phyloP scores from a whole-genome alignment of 2,113 vertebrate genomes.

The Oreochromis aureus region DNA sequence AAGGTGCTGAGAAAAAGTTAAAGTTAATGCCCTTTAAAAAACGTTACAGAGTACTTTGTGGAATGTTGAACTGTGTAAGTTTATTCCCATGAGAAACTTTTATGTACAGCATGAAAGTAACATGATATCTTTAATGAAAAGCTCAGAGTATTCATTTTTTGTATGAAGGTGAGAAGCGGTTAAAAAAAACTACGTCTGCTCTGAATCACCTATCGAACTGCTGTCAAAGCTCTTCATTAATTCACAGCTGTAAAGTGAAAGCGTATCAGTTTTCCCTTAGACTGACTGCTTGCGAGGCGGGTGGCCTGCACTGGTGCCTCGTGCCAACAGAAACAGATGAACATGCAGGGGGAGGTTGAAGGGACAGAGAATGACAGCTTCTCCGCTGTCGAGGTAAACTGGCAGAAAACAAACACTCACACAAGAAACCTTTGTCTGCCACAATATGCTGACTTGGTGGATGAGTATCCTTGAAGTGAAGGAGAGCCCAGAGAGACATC shows the following conservation, averaged over 20 bases:
- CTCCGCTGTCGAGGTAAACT: not conserved
- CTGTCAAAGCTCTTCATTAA: constrained; percentile 8
- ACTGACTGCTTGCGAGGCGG: not conserved
- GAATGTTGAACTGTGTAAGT: not conserved
- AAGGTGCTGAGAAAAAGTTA: not conserved
- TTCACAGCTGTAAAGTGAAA: not conserved
- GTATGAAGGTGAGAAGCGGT: not conserved
- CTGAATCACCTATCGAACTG: not conserved
- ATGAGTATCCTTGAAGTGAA: constrained; percentile 27
- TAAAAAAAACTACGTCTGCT: not conserved
- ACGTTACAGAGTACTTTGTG: not conserved
- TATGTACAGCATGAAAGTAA: not conserved
- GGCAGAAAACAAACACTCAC: not conserved
- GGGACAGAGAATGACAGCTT: not conserved
- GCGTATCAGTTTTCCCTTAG: not conserved
- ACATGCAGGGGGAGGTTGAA: not conserved
- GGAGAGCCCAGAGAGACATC: constrained; percentile 14
- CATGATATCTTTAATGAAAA: not conserved
- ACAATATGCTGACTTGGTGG: constrained; percentile 26
- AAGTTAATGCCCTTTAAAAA: not conserved
- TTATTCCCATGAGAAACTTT: not conserved
- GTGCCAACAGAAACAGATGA: not conserved
- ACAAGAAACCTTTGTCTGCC: not conserved
- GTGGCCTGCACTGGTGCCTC: not conserved
- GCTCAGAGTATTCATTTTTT: not conserved